Evolutionary conservation across 2,113 vertebrate species (phyloP).

Genomic region (Microcebus griseorufus): DNA sequence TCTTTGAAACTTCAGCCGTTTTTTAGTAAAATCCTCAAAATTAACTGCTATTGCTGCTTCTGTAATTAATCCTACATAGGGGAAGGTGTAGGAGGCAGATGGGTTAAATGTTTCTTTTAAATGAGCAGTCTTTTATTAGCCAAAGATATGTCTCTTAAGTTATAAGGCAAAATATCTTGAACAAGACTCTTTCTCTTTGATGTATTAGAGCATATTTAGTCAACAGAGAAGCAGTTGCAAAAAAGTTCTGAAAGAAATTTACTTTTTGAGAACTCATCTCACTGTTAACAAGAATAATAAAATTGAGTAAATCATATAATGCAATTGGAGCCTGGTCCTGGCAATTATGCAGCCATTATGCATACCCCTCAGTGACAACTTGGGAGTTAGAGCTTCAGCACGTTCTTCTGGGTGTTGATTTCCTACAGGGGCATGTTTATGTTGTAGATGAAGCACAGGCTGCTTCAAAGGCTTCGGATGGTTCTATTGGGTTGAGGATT

Average conservation of each 20-base stretch:
- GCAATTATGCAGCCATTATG: slow-evolving; percentile 15
- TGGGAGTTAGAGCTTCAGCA: slow-evolving; percentile 39
- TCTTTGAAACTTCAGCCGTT: neutral
- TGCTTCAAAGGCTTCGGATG: slow-evolving; percentile 76
- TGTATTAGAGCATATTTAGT: neutral
- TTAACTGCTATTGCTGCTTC: neutral
- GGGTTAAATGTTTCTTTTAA: slow-evolving; percentile 16
- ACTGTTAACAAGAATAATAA: slow-evolving; percentile 51
- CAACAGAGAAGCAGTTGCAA: neutral
- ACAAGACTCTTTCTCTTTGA: neutral
- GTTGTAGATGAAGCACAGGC: slow-evolving; percentile 70
- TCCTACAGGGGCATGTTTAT: slow-evolving; percentile 76
- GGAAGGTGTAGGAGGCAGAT: neutral
- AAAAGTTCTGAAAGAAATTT: slow-evolving; percentile 38
- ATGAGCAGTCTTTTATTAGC: neutral
- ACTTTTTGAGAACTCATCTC: slow-evolving; percentile 22
- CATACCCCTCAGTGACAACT: slow-evolving; percentile 56
- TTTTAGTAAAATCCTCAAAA: neutral
- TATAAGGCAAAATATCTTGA: neutral
- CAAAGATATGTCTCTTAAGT: neutral
- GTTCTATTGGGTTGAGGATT: slow-evolving; percentile 84
- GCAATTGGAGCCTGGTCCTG: neutral
- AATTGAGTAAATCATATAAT: slow-evolving; percentile 14
- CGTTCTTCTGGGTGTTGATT: slow-evolving; percentile 60
- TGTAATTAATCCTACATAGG: neutral